These are phyloP conservation scores for Poecilia velifera DNA, from an alignment of 2,797 vertebrate genomes.

Conservation along the genomic window DNA sequence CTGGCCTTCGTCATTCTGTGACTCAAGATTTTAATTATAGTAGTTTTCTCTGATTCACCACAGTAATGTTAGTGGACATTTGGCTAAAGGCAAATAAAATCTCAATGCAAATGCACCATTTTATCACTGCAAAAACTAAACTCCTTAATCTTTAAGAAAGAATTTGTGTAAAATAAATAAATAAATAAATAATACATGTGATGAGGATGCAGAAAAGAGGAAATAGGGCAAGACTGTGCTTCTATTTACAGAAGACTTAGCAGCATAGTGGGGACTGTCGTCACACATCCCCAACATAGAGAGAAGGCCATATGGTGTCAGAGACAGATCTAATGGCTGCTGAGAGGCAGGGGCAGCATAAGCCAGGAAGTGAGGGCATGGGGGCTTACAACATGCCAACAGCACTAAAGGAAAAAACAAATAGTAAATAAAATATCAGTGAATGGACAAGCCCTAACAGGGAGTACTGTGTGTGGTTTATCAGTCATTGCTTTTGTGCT, in stretches of 20 bases:
- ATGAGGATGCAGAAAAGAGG: neutral
- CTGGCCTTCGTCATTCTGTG: slow-evolving; percentile 8
- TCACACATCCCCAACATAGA: slow-evolving; percentile 55
- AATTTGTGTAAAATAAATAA: neutral
- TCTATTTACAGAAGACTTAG: slow-evolving; percentile 63
- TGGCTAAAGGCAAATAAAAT: slow-evolving; percentile 10
- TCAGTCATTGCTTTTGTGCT: slow-evolving; percentile 21
- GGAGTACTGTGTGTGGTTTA: slow-evolving; percentile 9
- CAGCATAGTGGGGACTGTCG: slow-evolving; percentile 31
- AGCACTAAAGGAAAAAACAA: slow-evolving; percentile 27
- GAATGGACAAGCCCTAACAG: neutral
- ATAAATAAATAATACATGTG: neutral
- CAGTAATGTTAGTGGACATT: neutral
- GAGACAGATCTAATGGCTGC: slow-evolving; percentile 46
- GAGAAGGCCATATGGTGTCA: slow-evolving; percentile 74
- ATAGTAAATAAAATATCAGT: slow-evolving; percentile 2
- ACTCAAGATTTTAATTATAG: slow-evolving; percentile 31
- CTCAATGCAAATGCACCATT: neutral
- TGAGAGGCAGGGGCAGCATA: slow-evolving; percentile 30
- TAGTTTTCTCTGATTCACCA: slow-evolving; percentile 12
- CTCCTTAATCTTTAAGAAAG: neutral
- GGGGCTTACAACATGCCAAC: slow-evolving; percentile 26
- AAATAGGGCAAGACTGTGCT: slow-evolving; percentile 43
- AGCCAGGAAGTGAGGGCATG: slow-evolving; percentile 48
- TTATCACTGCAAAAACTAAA: neutral